Evolutionary conservation across 2,888 invertebrate species (phyloP).

Genomic region (Drosophila ezoana): DNA sequence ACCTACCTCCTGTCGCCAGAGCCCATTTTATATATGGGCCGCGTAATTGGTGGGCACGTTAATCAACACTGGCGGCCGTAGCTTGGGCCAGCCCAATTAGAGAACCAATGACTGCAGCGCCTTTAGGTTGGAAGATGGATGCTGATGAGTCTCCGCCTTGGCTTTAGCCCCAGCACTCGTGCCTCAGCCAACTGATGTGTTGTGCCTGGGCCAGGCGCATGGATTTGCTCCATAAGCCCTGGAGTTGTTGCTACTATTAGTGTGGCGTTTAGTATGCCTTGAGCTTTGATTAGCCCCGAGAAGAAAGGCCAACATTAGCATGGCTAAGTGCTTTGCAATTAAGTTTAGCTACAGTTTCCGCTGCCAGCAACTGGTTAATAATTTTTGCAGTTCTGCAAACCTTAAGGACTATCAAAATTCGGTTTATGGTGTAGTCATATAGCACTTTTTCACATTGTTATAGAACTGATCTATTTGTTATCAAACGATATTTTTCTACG

Average conservation of each 20-base stretch:
- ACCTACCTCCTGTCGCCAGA: background rate
- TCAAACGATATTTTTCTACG: no score
- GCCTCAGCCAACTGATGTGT: conserved; percentile 29
- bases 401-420: no score
- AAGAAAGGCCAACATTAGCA: conserved; percentile 51
- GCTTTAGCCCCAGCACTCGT: background rate
- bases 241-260: conserved; percentile 61
- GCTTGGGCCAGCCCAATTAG: conserved; percentile 59
- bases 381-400: background rate
- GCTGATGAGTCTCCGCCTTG: conserved; percentile 63
- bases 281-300: conserved; percentile 66
- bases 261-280: conserved; percentile 59
- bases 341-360: conserved; percentile 3
- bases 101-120: conserved; percentile 60
- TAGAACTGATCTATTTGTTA: no score
- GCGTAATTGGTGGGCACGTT: conserved; percentile 80
- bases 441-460: no score
- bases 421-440: no score
- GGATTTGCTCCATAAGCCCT: conserved; percentile 53
- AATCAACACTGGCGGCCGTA: conserved; percentile 66
- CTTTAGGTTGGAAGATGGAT: conserved; percentile 70
- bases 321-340: conserved; percentile 30
- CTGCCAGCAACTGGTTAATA: background rate
- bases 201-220: conserved; percentile 17
- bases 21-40: conserved; percentile 68